Evolutionary conservation across 2,113 vertebrate genomes (phyloP), one percentile per base, ranked within the genome.

Genomic region (Saccopteryx leptura): DNA sequence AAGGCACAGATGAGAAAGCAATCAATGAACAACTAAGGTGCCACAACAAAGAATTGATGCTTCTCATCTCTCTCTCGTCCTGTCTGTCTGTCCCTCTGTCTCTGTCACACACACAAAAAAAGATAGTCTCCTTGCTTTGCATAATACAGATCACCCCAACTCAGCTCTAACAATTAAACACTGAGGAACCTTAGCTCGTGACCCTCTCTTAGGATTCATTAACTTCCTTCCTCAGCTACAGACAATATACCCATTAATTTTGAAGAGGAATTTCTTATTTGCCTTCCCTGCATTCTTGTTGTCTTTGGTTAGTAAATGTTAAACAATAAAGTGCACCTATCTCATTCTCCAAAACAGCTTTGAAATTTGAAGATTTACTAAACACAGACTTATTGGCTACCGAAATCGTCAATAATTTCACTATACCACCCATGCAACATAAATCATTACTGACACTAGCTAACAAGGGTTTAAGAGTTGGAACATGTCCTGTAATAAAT

Each of bases 401-500:
- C 99, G 99, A 99, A 99, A 98, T 99, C 98, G 99, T 99, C 99
- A 98, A 99, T 99, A 99, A 99, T 99, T 99, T 98, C 98, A 98
- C 98, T 98, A 98, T 99, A 90, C 98, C 98, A 98, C 98, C 98
- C 98, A 98, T 86, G 97, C 97, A 98, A 98, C 98, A 99, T 99
- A 99, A 99, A 99, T 99, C 99, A 99, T 95, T 96, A 98, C 95
- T 99, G 99, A 99, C 99, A 99, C 97, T 98, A 98, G 98, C 98
- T 99, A 99, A 99, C 99, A 99, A 99, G 99, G 98, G 99, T 98
- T 98, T 99, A 99, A 99, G 99, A 99, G 99, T 98, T 99, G 98
- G 98, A 99, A 99, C 99, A 99, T 99, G 99, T 98, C 99, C 98
- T 98, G 99, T 99, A 99, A 99, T 99, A 99, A 99, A 99, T 99